phyloP scores from a whole-genome alignment of 2,888 invertebrate species.

The Cyclophora punctaria region DNA sequence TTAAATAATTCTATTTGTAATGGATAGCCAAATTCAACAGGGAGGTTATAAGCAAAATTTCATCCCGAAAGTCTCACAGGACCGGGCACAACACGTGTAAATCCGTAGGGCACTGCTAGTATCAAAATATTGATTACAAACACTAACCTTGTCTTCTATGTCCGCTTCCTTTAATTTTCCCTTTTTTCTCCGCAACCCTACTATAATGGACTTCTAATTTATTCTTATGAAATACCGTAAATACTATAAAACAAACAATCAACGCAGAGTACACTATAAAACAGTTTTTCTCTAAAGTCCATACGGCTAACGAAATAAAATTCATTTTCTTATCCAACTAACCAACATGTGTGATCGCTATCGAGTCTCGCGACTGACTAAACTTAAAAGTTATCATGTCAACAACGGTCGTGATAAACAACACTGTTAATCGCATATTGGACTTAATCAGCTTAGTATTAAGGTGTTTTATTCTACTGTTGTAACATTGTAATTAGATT shows the following conservation, averaged over 20 bases:
- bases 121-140: neutral
- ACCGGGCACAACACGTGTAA: too few relatives aligned
- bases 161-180: constrained; percentile 38
- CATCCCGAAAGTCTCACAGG: too few relatives aligned
- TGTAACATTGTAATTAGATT: neutral
- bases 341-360: constrained; percentile 9
- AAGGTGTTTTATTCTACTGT: constrained; percentile 3
- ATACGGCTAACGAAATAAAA: constrained; percentile 51
- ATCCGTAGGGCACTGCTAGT: too few relatives aligned
- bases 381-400: constrained; percentile 7
- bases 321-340: constrained; percentile 41
- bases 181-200: constrained; percentile 35
- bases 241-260: constrained; percentile 50
- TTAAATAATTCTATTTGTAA: too few relatives aligned
- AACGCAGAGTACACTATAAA: constrained; percentile 54
- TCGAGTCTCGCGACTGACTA: constrained; percentile 22
- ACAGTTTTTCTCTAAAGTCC: constrained; percentile 63
- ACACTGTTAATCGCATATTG: too few relatives aligned
- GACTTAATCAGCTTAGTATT: constrained; percentile 2
- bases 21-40: too few relatives aligned
- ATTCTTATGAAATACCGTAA: constrained; percentile 58
- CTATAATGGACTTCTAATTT: constrained; percentile 45
- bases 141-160: constrained; percentile 43
- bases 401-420: constrained; percentile 10
- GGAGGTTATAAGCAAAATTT: too few relatives aligned